phyloP scores from a whole-genome alignment of 2,113 vertebrate species.

The Acrocephalus kingi region DNA sequence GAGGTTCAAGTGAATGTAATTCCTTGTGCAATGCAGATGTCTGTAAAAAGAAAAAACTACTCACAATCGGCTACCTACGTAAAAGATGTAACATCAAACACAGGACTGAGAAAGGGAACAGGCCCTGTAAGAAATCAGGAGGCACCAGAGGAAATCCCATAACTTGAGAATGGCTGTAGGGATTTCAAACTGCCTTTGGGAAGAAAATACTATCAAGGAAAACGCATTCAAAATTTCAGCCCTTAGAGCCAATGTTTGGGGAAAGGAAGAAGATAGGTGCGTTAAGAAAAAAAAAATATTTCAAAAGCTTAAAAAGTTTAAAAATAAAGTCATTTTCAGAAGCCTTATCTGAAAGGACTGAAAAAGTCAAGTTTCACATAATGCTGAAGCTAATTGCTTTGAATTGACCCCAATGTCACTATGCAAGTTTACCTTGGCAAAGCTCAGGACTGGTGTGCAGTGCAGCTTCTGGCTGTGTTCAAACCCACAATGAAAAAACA shows the following conservation, averaged over 20 bases:
- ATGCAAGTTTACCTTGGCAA: neutral
- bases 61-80: neutral
- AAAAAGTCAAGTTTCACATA: neutral
- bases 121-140: neutral
- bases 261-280: neutral
- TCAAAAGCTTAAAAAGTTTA: neutral
- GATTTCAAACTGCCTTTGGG: neutral
- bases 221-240: neutral
- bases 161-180: neutral
- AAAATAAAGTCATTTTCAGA: neutral
- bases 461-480: neutral
- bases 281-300: neutral
- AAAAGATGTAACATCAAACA: neutral
- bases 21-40: constrained; percentile 93
- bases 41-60: constrained; percentile 67
- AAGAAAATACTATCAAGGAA: neutral
- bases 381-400: neutral
- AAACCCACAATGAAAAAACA: neutral
- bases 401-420: neutral
- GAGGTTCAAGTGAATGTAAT: constrained; percentile 97
- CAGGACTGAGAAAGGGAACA: neutral
- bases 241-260: neutral
- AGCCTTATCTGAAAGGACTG: neutral
- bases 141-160: neutral
- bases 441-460: neutral